Evolutionary conservation across 2,113 vertebrate genomes (phyloP).

Genomic region (Fregetta grallaria): DNA sequence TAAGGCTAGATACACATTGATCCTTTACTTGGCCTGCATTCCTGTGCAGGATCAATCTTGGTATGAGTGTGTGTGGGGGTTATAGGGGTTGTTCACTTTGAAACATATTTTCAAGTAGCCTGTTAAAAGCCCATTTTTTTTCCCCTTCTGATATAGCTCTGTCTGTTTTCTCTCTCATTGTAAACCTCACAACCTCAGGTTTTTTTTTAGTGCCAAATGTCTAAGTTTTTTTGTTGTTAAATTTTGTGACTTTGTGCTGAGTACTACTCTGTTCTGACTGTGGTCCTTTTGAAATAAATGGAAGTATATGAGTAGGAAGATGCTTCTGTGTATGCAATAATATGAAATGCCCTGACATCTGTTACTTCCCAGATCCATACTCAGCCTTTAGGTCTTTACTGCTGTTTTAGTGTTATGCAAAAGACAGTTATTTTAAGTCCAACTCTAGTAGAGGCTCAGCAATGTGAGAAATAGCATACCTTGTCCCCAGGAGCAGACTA

Average conservation of each 20-base stretch:
- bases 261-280: neutral
- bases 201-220: neutral
- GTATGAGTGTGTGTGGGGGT: neutral
- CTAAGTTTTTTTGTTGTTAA: neutral
- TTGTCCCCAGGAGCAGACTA: neutral
- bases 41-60: neutral
- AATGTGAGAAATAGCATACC: neutral
- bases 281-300: neutral
- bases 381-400: neutral
- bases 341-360: neutral
- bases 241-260: neutral
- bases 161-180: neutral
- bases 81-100: neutral
- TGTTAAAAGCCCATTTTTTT: neutral
- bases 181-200: neutral
- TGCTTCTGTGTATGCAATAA: neutral
- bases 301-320: neutral
- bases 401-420: neutral
- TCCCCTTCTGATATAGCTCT: neutral
- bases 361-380: neutral
- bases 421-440: neutral
- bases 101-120: conserved; percentile 22
- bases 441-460: neutral
- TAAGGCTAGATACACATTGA: neutral
- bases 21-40: neutral